These are phyloP conservation scores for Leptopilina boulardi DNA, from an alignment of 1,140 invertebrate genomes.

Conservation along the genomic window DNA sequence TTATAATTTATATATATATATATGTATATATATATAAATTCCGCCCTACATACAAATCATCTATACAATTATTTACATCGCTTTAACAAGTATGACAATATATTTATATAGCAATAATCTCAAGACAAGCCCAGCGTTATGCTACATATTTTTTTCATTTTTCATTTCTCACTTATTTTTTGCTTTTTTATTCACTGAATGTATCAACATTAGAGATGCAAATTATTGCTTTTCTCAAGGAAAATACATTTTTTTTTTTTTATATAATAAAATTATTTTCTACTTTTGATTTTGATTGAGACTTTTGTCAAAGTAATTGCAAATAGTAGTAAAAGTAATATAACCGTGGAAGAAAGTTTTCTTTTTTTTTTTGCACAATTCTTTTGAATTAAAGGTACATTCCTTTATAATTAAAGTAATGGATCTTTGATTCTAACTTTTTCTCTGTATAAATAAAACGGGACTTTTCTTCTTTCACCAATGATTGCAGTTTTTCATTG, in stretches of 20 bases:
- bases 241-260: neutral
- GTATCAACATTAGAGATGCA: neutral
- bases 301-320: neutral
- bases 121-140: slow-evolving; percentile 19
- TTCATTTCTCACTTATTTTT: slow-evolving; percentile 1
- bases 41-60: slow-evolving; percentile 61
- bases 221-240: neutral
- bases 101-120: slow-evolving; percentile 16
- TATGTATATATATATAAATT: slow-evolving; percentile 25
- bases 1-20: too few relatives aligned
- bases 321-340: too few relatives aligned
- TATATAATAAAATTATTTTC: neutral
- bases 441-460: neutral
- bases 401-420: slow-evolving; percentile 11
- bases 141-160: neutral
- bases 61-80: slow-evolving; percentile 75
- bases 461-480: neutral
- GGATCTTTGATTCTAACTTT: slow-evolving; percentile 10
- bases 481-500: neutral
- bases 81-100: slow-evolving; percentile 41
- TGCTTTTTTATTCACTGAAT: neutral
- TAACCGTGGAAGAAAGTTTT: neutral
- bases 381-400: neutral
- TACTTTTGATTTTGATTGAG: slow-evolving; percentile 10
- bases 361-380: neutral